These are phyloP conservation scores for Heteractis magnifica DNA, from an alignment of 92 coral and sea anemone genomes.

Conservation along the genomic window DNA sequence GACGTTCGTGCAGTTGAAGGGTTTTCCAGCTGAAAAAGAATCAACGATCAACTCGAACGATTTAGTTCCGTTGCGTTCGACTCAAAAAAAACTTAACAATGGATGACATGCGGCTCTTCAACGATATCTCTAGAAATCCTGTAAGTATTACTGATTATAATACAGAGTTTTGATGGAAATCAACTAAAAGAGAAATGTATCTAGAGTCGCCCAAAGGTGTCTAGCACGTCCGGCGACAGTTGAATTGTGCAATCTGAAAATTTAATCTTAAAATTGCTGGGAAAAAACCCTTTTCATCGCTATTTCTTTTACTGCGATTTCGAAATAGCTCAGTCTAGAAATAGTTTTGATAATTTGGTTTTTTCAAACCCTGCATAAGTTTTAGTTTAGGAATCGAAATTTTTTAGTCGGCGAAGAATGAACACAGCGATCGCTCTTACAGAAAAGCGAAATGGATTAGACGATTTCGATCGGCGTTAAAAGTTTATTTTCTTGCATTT, in stretches of 20 bases:
- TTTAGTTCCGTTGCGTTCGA: background rate
- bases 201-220: background rate
- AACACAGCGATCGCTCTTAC: too few relatives aligned
- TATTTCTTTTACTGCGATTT: too few relatives aligned
- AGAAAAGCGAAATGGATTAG: too few relatives aligned
- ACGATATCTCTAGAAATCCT: constrained; percentile 26
- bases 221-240: constrained; percentile 5
- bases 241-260: background rate
- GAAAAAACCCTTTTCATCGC: background rate
- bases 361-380: too few relatives aligned
- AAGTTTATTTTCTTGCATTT: too few relatives aligned
- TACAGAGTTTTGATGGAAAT: background rate
- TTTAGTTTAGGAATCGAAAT: too few relatives aligned
- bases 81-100: background rate
- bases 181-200: background rate
- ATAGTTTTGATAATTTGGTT: too few relatives aligned
- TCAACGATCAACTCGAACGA: background rate
- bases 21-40: background rate
- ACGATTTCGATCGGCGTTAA: too few relatives aligned
- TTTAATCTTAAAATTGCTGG: background rate
- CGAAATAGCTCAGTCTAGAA: too few relatives aligned
- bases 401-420: too few relatives aligned
- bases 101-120: constrained; percentile 21
- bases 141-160: constrained; percentile 21
- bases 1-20: background rate